Evolutionary conservation across 2,888 invertebrate species (phyloP).

Genomic region (Oscheius sp.): DNA sequence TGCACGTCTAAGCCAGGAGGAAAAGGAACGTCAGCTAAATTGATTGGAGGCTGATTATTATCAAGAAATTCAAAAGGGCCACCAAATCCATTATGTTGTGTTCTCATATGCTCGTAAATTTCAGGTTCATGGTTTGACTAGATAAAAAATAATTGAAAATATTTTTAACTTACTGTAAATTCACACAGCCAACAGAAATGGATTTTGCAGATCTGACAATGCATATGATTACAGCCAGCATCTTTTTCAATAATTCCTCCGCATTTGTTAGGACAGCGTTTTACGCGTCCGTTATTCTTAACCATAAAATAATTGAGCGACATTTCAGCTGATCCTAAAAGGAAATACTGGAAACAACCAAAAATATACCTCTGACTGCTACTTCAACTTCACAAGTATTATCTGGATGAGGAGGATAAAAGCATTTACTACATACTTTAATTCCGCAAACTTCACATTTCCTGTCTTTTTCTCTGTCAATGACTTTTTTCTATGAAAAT

Average conservation of each 20-base stretch:
- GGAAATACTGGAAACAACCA: neutral
- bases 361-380: neutral
- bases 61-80: conserved; percentile 8
- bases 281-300: neutral
- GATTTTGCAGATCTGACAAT: neutral
- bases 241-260: conserved; percentile 6
- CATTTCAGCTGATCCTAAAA: neutral
- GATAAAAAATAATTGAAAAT: neutral
- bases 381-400: neutral
- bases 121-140: neutral
- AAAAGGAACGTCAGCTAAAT: neutral
- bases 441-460: neutral
- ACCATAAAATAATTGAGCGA: conserved; percentile 3
- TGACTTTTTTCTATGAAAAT: neutral
- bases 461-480: too few relatives aligned
- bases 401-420: neutral
- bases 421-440: neutral
- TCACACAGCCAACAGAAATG: conserved; percentile 16
- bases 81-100: neutral
- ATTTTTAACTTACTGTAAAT: neutral
- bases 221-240: conserved; percentile 9
- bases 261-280: neutral
- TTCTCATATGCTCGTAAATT: neutral
- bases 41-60: neutral
- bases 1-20: neutral